Evolutionary conservation across 2,888 invertebrate species (phyloP).

Genomic region (Ormyrus pomaceus): DNA sequence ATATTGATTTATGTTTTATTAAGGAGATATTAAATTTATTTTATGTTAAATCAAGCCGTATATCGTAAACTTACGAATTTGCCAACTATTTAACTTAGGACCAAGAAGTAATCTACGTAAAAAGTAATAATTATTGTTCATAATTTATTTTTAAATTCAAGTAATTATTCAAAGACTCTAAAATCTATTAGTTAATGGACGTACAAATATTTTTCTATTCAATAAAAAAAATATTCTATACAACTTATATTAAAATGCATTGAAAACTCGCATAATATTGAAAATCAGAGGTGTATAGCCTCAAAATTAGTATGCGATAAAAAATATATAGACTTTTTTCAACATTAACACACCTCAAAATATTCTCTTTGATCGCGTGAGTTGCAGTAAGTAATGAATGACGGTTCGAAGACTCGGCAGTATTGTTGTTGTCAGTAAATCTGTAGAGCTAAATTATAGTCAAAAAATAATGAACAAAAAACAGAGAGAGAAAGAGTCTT

Average conservation of each 20-base stretch:
- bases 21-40: too few species aligned
- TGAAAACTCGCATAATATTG: neutral
- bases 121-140: too few species aligned
- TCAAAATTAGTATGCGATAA: constrained; percentile 31
- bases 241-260: too few species aligned
- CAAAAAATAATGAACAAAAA: constrained; percentile 1
- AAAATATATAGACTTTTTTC: constrained; percentile 17
- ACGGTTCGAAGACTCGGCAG: constrained; percentile 33
- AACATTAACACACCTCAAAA: constrained; percentile 27
- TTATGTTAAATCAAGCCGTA: too few species aligned
- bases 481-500: constrained; percentile 48
- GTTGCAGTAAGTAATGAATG: constrained; percentile 58
- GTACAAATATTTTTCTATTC: neutral
- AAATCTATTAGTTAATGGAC: neutral
- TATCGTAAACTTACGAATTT: too few species aligned
- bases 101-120: neutral
- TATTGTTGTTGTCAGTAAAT: constrained; percentile 29
- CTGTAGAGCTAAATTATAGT: constrained; percentile 8
- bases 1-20: too few species aligned
- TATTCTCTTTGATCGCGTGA: constrained; percentile 47
- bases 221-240: neutral
- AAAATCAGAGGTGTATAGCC: constrained; percentile 55
- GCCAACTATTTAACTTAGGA: too few species aligned
- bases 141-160: too few species aligned
- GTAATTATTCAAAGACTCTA: too few species aligned